Evolutionary conservation across 2,797 vertebrate genomes (phyloP), one percentile per base, ranked within the genome.

Genomic region (Molossus alvarezi): DNA sequence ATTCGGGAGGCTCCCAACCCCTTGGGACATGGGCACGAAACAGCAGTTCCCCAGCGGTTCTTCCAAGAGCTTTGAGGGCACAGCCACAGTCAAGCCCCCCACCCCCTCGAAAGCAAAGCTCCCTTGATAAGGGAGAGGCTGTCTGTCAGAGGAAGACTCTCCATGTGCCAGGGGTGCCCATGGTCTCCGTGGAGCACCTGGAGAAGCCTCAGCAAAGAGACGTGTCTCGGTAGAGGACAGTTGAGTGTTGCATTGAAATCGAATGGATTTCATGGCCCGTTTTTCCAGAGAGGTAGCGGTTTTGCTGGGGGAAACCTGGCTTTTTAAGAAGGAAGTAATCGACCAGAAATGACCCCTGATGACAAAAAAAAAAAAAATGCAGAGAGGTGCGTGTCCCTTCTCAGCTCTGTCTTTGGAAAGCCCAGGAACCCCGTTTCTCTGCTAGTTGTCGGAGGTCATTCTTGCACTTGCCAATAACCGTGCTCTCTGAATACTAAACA

Each of bases 1-100:
- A 98, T 86, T 98, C 90, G 97, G 95, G 96, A 97, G 90, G 79
- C 94, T 91, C 53, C 90, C 90, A 60, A 82, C 58, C 90, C 92
- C 53, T 0, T 65, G 1, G 85, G 96, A 95, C 97, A 89, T 23
- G 33, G 75, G 41, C 92, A 45, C 86, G 71, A 96, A 75, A 93
- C 69, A 72, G 75, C 97, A 65, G 29, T 97, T 96, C 97, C 90
- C 96, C 76, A 58, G 96, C 67, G 83, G 33, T 77, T 65, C 14
- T 27, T 67, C 77, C 65, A 41, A 1, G 6, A 55, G n/a, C 51
- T 9, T 1, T 2, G 1, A 85, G 72, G 14, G 17, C 67, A 62
- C 57, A 58, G 55, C 80, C 65, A 88, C 58, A 94, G 55, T 25
- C 91, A 80, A 6, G 33, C 33, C 33, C 20, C 81, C 88, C 29